Base-by-base conservation (phyloP, 1,140 invertebrate species). In the Zaprionus tsacasi region DNA sequence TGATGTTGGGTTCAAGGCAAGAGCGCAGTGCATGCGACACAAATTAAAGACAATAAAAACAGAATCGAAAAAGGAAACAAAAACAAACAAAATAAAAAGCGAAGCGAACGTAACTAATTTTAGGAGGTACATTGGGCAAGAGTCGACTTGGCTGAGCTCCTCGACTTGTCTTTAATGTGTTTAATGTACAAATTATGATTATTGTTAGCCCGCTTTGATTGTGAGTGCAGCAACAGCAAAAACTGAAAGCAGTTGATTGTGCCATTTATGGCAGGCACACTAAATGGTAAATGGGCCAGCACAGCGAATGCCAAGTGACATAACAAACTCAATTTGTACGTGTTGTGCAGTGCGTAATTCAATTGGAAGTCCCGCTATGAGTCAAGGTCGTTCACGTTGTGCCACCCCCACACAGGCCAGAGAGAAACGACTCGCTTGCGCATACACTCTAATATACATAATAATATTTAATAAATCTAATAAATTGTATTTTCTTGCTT, bases 131-230 rank as follows among this genome's bases (percentile, higher is more conserved):
- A 36, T 82, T 75, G 81, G 76, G 64, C 76, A 89, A 88, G 38
- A 40, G 38, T 65, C 71, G 40, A 52, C 67, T 56, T 65, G 56
- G 27, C n/a, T 45, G n/a, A 45, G 40, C 40, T 45, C 40, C 40
- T 45, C 40, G n/a, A 15, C 76, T 30, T 21, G 63, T 70, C 76
- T 25, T 61, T 90, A 90, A 89, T 89, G 85, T 72, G 78, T 76
- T 82, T 89, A 89, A 89, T 81, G 81, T 85, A 79, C 78, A 85
- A 89, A 90, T 89, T 89, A 89, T 80, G 64, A 75, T 78, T 78
- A 67, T 54, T 76, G 54, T 52, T 17, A 27, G 35, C 21, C 15
- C 7, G 15, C 35, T 63, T 45, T 11, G 40, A 33, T 30, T 70
- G 36, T 15, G 54, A 45, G 52, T 43, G 65, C 40, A n/a, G n/a